Percentiles rank a stretch among this genome's conserved stretches.
Evolutionary conservation across 2,113 vertebrate species (phyloP).

Genomic region (Lagopus muta): DNA sequence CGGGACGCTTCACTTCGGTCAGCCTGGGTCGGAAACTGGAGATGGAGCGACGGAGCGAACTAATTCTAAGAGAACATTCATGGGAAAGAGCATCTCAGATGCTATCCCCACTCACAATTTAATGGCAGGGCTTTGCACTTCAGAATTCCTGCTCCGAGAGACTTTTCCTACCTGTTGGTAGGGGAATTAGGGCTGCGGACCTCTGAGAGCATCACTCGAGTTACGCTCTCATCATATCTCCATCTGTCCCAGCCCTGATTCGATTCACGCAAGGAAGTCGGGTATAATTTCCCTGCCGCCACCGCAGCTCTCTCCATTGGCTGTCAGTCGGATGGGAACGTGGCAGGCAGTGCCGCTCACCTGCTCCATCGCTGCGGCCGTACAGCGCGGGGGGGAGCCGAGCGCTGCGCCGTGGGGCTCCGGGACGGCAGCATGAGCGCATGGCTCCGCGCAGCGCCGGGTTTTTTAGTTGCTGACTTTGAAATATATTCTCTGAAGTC

Average conservation of each 20-base stretch:
- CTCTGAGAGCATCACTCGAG: conserved; percentile 3
- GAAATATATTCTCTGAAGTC: not conserved
- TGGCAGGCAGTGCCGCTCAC: not conserved
- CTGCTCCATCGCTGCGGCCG: not conserved
- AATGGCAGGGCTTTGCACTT: not conserved
- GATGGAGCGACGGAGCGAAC: not conserved
- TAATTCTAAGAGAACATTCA: not conserved
- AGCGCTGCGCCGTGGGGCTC: not conserved
- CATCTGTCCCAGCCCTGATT: not conserved
- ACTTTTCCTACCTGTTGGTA: conserved; percentile 65
- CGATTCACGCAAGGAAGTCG: conserved; percentile 16
- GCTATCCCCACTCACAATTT: conserved; percentile 2
- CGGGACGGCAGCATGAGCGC: not conserved
- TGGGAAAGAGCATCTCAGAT: not conserved
- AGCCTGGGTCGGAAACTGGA: not conserved
- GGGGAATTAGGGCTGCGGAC: conserved; percentile 51
- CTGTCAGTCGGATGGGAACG: not conserved
- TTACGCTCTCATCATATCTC: not conserved
- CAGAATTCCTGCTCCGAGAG: conserved; percentile 38
- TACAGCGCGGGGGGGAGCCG: not conserved
- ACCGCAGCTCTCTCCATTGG: not conserved
- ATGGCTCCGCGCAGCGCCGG: not conserved
- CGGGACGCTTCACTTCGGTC: not conserved
- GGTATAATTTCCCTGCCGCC: not conserved
- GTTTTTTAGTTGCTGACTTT: not conserved